Evolutionary conservation across 2,797 vertebrate genomes (phyloP).

Genomic region (Zenarchopterus dispar): DNA sequence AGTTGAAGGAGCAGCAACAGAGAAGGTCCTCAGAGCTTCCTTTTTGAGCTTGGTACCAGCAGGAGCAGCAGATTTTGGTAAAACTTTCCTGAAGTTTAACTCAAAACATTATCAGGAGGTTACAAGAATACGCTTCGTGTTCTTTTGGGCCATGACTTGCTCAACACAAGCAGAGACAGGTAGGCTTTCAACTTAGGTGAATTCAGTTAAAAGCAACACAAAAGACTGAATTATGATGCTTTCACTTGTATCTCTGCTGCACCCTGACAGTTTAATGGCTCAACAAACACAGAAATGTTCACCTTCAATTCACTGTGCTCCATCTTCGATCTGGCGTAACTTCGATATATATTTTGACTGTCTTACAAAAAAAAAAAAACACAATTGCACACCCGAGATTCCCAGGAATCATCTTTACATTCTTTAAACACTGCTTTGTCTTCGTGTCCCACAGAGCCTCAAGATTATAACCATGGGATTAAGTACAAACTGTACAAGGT

Average conservation of each 20-base stretch:
- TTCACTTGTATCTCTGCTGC: constrained; percentile 16
- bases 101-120: constrained; percentile 7
- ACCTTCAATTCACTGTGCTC: constrained; percentile 20
- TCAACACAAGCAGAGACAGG: constrained; percentile 22
- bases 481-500: constrained; percentile 2
- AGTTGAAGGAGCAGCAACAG: too few relatives aligned
- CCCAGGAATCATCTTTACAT: constrained; percentile 6
- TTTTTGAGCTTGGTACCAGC: too few relatives aligned
- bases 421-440: constrained; percentile 15
- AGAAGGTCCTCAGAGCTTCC: too few relatives aligned
- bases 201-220: constrained; percentile 39
- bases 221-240: constrained; percentile 33
- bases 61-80: not conserved
- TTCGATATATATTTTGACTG: constrained; percentile 27
- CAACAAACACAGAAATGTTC: constrained; percentile 41
- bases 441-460: constrained; percentile 9
- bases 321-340: constrained; percentile 15
- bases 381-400: not conserved
- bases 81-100: not conserved
- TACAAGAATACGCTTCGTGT: not conserved
- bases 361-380: constrained; percentile 7
- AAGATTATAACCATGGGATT: constrained; percentile 6
- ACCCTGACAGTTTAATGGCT: constrained; percentile 37
- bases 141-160: constrained; percentile 1
- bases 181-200: constrained; percentile 29